Conservation (phyloP, 2,888 invertebrate species). For the Aporophyla lueneburgensis region DNA sequence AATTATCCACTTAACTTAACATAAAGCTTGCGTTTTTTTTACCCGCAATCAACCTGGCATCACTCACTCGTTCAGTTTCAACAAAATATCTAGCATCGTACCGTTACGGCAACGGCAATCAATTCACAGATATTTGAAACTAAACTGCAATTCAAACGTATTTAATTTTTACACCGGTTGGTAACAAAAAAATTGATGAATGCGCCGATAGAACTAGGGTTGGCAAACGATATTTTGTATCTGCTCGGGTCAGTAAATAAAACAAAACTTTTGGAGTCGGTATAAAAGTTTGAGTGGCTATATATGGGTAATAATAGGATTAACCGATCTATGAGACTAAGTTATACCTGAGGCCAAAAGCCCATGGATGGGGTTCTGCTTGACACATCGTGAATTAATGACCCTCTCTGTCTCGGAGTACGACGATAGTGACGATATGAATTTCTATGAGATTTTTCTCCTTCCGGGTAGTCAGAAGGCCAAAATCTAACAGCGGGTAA, state of each 20-base stretch:
- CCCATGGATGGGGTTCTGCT: not conserved
- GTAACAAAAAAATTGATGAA: constrained; percentile 57
- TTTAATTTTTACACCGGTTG: constrained; percentile 51
- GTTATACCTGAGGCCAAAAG: not conserved
- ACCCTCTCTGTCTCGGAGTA: not conserved
- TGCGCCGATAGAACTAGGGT: constrained; percentile 31
- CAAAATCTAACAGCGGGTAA: too few relatives aligned
- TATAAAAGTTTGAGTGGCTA: not conserved
- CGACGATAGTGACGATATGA: too few relatives aligned
- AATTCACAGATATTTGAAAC: constrained; percentile 44
- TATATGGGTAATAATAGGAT: not conserved
- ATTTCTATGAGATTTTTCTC: not conserved
- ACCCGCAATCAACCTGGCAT: not conserved
- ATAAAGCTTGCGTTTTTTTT: not conserved
- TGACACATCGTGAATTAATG: not conserved
- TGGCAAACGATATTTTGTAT: constrained; percentile 7
- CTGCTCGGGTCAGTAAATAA: not conserved
- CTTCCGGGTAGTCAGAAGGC: too few relatives aligned
- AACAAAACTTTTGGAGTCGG: not conserved
- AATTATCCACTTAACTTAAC: not conserved
- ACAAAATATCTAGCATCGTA: not conserved
- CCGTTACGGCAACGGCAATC: constrained; percentile 1
- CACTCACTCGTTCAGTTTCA: not conserved
- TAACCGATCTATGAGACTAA: not conserved
- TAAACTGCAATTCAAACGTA: constrained; percentile 44